Conservation (phyloP, 2,113 vertebrate species). For the Siphamia tubifer region DNA sequence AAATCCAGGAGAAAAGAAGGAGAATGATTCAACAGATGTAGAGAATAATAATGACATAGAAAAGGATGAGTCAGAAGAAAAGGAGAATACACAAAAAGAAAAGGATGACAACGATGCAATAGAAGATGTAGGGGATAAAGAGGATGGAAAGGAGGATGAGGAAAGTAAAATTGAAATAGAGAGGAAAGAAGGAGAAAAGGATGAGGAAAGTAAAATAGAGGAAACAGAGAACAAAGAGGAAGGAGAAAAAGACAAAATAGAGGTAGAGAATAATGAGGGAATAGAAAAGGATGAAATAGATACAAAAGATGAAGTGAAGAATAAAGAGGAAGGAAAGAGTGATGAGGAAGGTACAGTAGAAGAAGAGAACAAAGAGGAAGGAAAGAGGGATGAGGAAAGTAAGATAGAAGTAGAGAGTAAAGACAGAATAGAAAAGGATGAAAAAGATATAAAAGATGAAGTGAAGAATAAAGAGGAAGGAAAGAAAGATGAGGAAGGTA, state of each 20-base stretch:
- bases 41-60: background rate
- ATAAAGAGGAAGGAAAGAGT: no score
- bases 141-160: background rate
- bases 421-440: no score
- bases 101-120: background rate
- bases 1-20: no score
- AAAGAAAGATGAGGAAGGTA: no score
- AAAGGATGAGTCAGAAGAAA: background rate
- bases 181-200: background rate
- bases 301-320: no score
- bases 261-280: background rate
- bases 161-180: background rate
- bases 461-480: no score
- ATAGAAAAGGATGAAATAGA: no score
- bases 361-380: no score
- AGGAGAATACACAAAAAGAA: background rate
- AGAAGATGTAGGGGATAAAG: background rate
- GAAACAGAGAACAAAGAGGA: background rate
- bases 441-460: no score
- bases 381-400: no score
- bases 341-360: no score
- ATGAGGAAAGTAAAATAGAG: background rate
- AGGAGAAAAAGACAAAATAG: background rate
- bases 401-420: no score
- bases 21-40: background rate